A percentile compares a stretch with the other conserved stretches of the same genome.
Evolutionary conservation across 2,113 vertebrate genomes (phyloP).

Genomic region (Semnornis frantzii): DNA sequence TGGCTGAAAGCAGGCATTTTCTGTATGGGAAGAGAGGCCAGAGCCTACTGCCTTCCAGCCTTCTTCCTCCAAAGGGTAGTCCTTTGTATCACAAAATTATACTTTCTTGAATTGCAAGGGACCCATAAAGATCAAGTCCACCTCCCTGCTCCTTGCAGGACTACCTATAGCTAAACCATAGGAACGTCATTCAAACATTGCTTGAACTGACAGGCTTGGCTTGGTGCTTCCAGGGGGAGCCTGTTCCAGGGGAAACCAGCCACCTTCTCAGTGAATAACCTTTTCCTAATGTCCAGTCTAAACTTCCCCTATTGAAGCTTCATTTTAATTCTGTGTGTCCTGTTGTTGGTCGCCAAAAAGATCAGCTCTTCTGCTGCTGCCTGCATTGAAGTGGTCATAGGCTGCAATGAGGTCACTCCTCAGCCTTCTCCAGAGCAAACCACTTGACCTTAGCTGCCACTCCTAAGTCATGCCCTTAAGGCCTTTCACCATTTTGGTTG

Average conservation of each 20-base stretch:
- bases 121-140: not conserved
- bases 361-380: not conserved
- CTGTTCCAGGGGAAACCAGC: not conserved
- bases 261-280: not conserved
- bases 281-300: not conserved
- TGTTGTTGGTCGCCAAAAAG: not conserved
- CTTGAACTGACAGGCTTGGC: not conserved
- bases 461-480: fast-evolving
- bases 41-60: not conserved
- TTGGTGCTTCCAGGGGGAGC: not conserved
- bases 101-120: not conserved
- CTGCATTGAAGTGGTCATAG: not conserved
- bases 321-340: not conserved
- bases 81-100: not conserved
- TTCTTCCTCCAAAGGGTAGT: not conserved
- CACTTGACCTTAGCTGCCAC: fast-evolving
- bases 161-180: not conserved
- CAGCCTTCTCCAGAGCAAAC: not conserved
- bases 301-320: not conserved
- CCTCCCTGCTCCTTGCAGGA: not conserved
- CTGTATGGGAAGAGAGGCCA: not conserved
- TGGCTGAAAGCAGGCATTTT: not conserved
- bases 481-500: fast-evolving
- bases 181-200: fast-evolving
- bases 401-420: not conserved